Evolutionary conservation across 2,888 invertebrate genomes (phyloP).

Genomic region (Gibbula magus): DNA sequence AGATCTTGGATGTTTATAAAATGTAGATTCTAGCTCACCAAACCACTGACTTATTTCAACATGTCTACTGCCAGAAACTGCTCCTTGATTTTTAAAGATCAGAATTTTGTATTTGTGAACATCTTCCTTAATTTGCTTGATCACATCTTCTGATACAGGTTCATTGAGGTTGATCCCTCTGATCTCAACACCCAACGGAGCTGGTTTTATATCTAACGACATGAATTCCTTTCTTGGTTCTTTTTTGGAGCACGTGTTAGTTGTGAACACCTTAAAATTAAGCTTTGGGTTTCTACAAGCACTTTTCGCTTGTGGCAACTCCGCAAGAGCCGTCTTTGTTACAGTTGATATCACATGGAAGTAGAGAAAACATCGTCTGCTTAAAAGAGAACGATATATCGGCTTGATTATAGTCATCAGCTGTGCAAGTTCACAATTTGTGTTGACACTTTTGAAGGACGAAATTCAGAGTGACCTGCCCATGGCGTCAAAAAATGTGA

Average conservation of each 20-base stretch:
- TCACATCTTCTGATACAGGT: conserved; percentile 49
- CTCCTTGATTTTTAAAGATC: conserved; percentile 68
- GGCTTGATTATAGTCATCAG: not conserved
- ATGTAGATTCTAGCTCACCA: conserved; percentile 69
- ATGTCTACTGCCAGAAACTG: conserved; percentile 61
- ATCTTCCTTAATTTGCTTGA: conserved; percentile 57
- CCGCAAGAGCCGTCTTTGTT: not conserved
- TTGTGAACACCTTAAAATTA: not conserved
- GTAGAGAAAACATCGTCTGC: not conserved
- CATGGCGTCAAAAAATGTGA: not conserved
- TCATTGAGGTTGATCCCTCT: conserved; percentile 58
- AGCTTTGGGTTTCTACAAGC: not conserved
- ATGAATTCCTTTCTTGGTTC: not conserved
- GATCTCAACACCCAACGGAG: conserved; percentile 58
- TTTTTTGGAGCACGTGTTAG: not conserved
- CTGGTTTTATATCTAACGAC: conserved; percentile 26
- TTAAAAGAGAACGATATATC: not conserved
- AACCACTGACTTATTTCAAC: conserved; percentile 69
- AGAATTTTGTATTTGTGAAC: conserved; percentile 63
- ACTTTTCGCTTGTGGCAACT: not conserved
- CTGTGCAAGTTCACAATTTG: not conserved
- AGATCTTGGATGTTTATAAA: conserved; percentile 69
- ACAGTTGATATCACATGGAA: not conserved
- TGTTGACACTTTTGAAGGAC: not conserved
- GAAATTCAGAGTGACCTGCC: not conserved